These are phyloP conservation scores for Diglossa cyanea DNA, from an alignment of 2,797 vertebrate species.

Conservation along the genomic window DNA sequence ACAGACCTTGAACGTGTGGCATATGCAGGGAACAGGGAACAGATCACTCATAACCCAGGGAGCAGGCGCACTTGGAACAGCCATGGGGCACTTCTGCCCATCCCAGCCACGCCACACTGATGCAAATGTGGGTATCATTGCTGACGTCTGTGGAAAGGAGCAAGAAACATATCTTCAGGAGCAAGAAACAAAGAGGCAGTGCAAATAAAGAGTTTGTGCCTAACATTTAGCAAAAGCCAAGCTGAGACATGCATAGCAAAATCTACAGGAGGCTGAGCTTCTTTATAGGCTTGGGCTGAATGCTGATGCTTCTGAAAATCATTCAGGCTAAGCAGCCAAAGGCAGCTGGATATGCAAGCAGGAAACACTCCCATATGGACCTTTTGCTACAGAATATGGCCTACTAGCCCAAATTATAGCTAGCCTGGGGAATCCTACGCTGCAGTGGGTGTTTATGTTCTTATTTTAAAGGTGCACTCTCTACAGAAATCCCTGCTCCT, in stretches of 20 bases:
- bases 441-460: not conserved
- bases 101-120: not conserved
- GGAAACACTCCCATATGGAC: not conserved
- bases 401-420: not conserved
- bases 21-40: not conserved
- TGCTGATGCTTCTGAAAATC: not conserved
- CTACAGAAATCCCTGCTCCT: not conserved
- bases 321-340: not conserved
- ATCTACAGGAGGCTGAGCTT: not conserved
- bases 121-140: not conserved
- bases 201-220: not conserved
- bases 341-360: not conserved
- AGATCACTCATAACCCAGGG: not conserved
- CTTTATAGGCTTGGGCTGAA: not conserved
- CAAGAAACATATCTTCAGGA: not conserved
- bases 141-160: not conserved
- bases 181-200: not conserved
- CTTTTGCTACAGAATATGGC: not conserved
- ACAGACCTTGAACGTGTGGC: not conserved
- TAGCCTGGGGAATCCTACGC: not conserved
- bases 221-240: not conserved
- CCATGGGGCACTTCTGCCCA: not conserved
- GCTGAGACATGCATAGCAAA: not conserved
- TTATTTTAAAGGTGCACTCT: not conserved
- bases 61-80: fast-evolving